Percentiles rank a stretch among this genome's conserved stretches.
Conservation (phyloP, 37 sponge, comb jelly and placozoan genomes). For the Crambe crambe region DNA sequence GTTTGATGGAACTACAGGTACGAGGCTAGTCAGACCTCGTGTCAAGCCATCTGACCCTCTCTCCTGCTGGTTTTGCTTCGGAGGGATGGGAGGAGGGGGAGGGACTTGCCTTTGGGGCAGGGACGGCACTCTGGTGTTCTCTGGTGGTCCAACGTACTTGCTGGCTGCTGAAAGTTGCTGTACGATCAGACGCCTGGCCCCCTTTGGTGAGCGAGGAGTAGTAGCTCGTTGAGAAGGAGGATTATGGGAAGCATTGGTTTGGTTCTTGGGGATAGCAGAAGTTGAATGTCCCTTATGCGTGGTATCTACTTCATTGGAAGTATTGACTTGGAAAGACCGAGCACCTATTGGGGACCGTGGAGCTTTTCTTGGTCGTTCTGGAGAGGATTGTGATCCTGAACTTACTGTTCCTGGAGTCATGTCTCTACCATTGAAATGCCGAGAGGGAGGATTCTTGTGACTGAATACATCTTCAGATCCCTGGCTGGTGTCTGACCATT, state of each 20-base stretch:
- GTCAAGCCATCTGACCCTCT: background rate
- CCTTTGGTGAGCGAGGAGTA: constrained; percentile 14
- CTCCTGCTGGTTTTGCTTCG: background rate
- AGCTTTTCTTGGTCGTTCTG: background rate
- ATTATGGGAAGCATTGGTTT: background rate
- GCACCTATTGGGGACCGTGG: constrained; percentile 26
- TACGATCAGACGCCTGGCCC: background rate
- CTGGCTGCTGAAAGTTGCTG: background rate
- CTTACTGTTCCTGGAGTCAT: background rate
- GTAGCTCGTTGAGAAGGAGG: background rate
- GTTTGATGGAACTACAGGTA: background rate
- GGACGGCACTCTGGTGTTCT: background rate
- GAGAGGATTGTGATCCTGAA: background rate
- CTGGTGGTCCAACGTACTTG: background rate
- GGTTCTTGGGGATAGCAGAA: no score
- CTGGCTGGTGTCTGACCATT: background rate
- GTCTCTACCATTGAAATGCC: background rate
- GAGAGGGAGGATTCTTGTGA: background rate
- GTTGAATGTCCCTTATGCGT: no score
- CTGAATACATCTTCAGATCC: background rate
- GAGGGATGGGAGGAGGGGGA: background rate
- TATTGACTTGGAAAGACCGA: constrained; percentile 11
- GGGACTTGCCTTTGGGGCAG: background rate
- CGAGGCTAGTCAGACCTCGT: background rate
- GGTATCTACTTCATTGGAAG: background rate